These are phyloP conservation scores for Salvelinus namaycush DNA, from an alignment of 2,113 vertebrate species.

Conservation along the genomic window DNA sequence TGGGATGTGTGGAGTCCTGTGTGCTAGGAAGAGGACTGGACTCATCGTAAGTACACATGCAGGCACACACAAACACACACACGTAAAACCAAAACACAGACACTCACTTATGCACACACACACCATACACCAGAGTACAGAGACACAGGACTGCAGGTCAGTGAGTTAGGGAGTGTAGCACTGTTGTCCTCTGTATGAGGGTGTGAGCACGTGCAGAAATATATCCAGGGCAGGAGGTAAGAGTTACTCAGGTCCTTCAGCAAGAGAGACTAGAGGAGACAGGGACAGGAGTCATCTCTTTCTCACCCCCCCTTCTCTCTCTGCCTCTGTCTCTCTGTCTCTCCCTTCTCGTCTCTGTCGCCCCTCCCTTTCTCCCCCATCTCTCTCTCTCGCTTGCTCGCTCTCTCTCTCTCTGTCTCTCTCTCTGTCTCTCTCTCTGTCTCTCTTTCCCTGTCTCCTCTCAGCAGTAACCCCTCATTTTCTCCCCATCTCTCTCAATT, in stretches of 20 bases:
- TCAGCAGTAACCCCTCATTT: not conserved
- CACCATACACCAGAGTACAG: not conserved
- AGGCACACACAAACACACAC: no score
- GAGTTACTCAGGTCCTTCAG: not conserved
- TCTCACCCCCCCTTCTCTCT: slow-evolving; percentile 39
- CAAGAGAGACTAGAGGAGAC: not conserved
- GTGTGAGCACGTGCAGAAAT: not conserved
- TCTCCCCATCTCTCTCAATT: not conserved
- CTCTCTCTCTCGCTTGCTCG: not conserved
- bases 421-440: not conserved
- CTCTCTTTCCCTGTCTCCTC: not conserved
- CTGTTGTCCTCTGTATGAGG: not conserved
- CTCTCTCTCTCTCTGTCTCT: not conserved
- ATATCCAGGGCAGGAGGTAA: not conserved
- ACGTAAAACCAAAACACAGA: no score
- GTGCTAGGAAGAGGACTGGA: slow-evolving; percentile 12
- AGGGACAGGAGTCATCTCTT: not conserved
- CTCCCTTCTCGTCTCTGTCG: not conserved
- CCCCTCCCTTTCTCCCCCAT: not conserved
- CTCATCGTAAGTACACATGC: slow-evolving; percentile 3
- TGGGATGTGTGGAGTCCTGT: slow-evolving; percentile 12
- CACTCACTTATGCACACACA: no score
- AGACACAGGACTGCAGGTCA: not conserved
- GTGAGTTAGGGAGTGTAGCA: not conserved
- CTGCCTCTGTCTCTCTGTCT: slow-evolving; percentile 21